These are phyloP conservation scores for Scomberomorus guttatus DNA, from an alignment of 2,797 vertebrate genomes.

Conservation along the genomic window DNA sequence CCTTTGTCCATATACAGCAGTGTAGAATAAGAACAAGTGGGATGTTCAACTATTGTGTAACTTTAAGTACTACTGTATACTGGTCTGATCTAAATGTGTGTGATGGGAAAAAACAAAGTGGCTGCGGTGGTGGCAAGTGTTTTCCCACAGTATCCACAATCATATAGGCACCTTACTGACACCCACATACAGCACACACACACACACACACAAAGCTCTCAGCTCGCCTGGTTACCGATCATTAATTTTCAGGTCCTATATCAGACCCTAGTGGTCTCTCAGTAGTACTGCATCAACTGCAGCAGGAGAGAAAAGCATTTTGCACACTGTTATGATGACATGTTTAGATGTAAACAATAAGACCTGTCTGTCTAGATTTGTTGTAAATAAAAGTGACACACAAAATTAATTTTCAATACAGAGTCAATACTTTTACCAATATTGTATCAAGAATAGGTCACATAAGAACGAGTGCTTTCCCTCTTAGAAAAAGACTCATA, in stretches of 20 bases:
- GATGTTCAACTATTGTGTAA: neutral
- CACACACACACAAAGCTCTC: neutral
- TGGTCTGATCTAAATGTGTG: neutral
- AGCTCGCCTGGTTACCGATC: neutral
- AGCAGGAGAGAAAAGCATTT: constrained; percentile 12
- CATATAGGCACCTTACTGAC: neutral
- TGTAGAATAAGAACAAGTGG: too few relatives aligned
- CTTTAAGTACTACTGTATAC: too few relatives aligned
- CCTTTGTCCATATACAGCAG: too few relatives aligned
- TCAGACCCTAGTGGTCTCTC: constrained; percentile 73
- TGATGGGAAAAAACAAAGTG: neutral
- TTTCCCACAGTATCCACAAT: neutral
- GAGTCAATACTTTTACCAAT: neutral
- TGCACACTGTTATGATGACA: neutral
- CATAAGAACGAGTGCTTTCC: neutral
- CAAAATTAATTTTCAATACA: neutral
- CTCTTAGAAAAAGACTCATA: neutral
- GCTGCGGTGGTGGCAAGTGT: neutral
- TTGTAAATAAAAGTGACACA: neutral
- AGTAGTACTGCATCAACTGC: constrained; percentile 60
- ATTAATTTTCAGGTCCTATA: constrained; percentile 55
- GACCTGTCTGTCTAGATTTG: neutral
- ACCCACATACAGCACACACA: neutral
- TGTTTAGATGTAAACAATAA: neutral
- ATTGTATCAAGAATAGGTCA: neutral